These are phyloP conservation scores for Epizoanthus stellaris DNA, from an alignment of 92 coral and sea anemone species.

Conservation along the genomic window DNA sequence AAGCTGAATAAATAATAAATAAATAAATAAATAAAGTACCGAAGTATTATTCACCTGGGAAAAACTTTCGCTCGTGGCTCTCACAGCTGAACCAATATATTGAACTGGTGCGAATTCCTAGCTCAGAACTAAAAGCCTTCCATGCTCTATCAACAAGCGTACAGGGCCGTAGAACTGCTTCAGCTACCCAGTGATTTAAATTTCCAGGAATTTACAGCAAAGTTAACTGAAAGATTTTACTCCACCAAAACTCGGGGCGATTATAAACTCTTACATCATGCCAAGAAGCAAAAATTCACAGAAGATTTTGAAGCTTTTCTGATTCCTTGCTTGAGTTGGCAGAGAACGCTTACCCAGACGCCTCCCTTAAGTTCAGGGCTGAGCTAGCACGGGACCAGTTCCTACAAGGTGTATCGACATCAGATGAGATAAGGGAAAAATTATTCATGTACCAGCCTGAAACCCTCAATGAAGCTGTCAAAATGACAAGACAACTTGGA, in stretches of 20 bases:
- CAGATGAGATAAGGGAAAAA: constrained; percentile 15
- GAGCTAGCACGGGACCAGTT: constrained; percentile 24
- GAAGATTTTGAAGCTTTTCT: background rate
- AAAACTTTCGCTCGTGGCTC: constrained; percentile 42
- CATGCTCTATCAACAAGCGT: constrained; percentile 19
- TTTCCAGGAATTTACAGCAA: constrained; percentile 41
- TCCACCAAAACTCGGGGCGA: constrained; percentile 31
- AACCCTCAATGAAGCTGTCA: constrained; percentile 4
- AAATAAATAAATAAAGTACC: too few relatives aligned
- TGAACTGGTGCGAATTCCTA: constrained; percentile 37
- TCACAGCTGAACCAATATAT: constrained; percentile 31
- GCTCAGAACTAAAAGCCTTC: constrained; percentile 32
- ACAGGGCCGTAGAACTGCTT: constrained; percentile 33
- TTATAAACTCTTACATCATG: constrained; percentile 7
- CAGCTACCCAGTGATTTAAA: constrained; percentile 32
- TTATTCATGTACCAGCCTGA: constrained; percentile 9
- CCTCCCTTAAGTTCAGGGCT: constrained; percentile 4
- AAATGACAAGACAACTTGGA: background rate
- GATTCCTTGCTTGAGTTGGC: background rate
- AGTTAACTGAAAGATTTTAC: constrained; percentile 44
- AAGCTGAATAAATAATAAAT: too few relatives aligned
- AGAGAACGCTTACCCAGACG: constrained; percentile 25
- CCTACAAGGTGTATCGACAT: background rate
- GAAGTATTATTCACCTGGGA: constrained; percentile 40
- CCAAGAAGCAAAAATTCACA: too few relatives aligned